Percentiles rank a stretch among this genome's conserved stretches.
Conservation (phyloP, 2,113 vertebrate species). For the Prochilodus magdalenae region DNA sequence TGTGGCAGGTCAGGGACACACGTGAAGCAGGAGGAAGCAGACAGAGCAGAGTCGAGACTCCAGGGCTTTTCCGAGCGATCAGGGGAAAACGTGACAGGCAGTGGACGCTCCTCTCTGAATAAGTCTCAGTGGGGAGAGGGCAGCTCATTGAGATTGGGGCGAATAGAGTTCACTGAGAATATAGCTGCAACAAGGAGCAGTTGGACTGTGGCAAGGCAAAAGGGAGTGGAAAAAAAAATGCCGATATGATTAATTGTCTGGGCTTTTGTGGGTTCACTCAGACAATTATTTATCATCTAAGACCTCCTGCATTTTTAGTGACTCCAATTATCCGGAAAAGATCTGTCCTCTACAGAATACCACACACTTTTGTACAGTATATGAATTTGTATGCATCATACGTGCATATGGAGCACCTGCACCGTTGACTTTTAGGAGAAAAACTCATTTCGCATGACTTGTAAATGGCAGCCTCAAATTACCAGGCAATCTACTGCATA, state of each 20-base stretch:
- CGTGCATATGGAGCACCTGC: not conserved
- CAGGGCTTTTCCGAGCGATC: slow-evolving; percentile 54
- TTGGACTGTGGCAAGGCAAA: not conserved
- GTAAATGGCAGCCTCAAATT: not conserved
- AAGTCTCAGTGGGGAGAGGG: slow-evolving; percentile 4
- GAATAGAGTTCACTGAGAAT: slow-evolving; percentile 12
- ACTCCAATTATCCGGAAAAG: not conserved
- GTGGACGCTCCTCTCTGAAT: slow-evolving; percentile 23
- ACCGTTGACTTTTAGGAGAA: not conserved
- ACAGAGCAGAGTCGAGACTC: slow-evolving; percentile 35
- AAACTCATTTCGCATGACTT: not conserved
- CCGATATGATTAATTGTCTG: slow-evolving; percentile 2
- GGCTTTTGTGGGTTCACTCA: slow-evolving; percentile 3
- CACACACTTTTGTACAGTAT: not conserved
- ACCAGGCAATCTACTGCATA: not conserved
- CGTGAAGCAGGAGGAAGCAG: slow-evolving; percentile 47
- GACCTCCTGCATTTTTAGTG: not conserved
- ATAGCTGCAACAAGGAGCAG: slow-evolving; percentile 22
- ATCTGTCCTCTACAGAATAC: not conserved
- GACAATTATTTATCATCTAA: not conserved
- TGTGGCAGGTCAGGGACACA: slow-evolving; percentile 63
- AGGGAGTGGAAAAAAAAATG: not conserved
- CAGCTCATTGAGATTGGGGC: slow-evolving; percentile 26
- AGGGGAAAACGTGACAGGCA: slow-evolving; percentile 54
- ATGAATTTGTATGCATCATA: not conserved